These are phyloP conservation scores for Papilio protenor DNA, from an alignment of 2,888 invertebrate genomes.

Conservation along the genomic window DNA sequence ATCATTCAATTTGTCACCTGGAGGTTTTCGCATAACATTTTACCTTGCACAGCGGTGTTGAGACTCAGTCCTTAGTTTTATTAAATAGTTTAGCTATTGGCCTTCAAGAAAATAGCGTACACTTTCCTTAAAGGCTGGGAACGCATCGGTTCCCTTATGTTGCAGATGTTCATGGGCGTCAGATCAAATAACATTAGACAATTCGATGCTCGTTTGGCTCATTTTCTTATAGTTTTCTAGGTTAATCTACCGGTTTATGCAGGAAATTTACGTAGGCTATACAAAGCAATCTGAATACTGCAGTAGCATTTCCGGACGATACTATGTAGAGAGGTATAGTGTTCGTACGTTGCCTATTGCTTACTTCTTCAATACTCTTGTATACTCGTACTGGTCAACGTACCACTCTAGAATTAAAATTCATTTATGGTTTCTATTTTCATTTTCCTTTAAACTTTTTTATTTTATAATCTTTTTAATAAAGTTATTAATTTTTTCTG, in stretches of 20 bases:
- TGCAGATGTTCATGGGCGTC: too few relatives aligned
- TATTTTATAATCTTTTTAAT: neutral
- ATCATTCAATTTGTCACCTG: neutral
- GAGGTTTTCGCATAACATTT: neutral
- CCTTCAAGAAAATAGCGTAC: too few relatives aligned
- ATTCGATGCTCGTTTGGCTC: too few relatives aligned
- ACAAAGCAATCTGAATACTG: slow-evolving; percentile 11
- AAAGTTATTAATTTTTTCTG: neutral
- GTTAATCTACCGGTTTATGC: neutral
- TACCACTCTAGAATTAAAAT: slow-evolving; percentile 2
- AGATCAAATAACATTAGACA: too few relatives aligned
- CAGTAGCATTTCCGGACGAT: neutral
- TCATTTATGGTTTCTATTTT: neutral
- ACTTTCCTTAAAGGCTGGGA: too few relatives aligned
- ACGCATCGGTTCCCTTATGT: too few relatives aligned
- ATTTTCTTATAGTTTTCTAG: neutral
- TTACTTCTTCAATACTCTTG: slow-evolving; percentile 5
- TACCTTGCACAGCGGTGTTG: too few relatives aligned
- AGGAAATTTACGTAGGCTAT: neutral
- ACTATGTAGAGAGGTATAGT: neutral
- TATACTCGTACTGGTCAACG: neutral
- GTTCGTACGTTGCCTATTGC: slow-evolving; percentile 1
- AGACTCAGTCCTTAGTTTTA: too few relatives aligned
- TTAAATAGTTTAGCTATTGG: too few relatives aligned
- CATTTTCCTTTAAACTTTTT: neutral